Evolutionary conservation across 2,888 invertebrate species (phyloP), one percentile per base, ranked within the genome.

Genomic region (Drosophila neotestacea): DNA sequence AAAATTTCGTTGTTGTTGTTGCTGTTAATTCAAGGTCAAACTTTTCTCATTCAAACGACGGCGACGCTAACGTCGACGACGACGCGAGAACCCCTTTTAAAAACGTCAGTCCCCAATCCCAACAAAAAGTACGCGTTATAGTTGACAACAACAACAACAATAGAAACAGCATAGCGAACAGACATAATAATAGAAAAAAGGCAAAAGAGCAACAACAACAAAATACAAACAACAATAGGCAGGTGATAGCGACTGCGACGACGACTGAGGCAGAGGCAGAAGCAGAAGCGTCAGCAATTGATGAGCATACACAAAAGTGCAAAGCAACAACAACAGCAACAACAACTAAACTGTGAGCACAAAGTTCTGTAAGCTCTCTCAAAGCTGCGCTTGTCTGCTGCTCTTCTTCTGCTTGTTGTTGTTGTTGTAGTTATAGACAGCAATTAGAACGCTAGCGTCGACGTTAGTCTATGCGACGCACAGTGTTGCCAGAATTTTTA

Each of bases 21-120:
- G 73, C 66, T 61, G 63, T 65, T 65, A 56, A 80, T 89, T 90
- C 92, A 92, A 92, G 92, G 92, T 92, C 92, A 91, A 90, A 90
- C 90, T 90, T 90, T 90, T 80, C 80, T 80, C 84, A 84, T 84
- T 74, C 76, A 74, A 71, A 67, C 79, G 63, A 34, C 71, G 47
- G 51, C 65, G 16, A 60, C 75, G 54, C 62, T 66, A 56, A 66
- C 65, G 46, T 11, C 28, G 46, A 60, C 46, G 32, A 6, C 59
- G 46, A 39, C 54, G 73, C 75, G 79, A 77, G 79, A 79, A 79
- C 77, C 88, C 85, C 88, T 81, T 81, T 78, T 47, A 51, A 63
- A 54, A 68, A 52, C 66, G 66, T 36, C 66, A 65, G 65, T 59
- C 65, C 62, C 44, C 39, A 34, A 4, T 36, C 50, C 16, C 38